A percentile compares a stretch with the other conserved stretches of the same genome.
These are phyloP conservation scores for Malacosoma neustria DNA, from an alignment of 2,888 invertebrate species.

Conservation along the genomic window DNA sequence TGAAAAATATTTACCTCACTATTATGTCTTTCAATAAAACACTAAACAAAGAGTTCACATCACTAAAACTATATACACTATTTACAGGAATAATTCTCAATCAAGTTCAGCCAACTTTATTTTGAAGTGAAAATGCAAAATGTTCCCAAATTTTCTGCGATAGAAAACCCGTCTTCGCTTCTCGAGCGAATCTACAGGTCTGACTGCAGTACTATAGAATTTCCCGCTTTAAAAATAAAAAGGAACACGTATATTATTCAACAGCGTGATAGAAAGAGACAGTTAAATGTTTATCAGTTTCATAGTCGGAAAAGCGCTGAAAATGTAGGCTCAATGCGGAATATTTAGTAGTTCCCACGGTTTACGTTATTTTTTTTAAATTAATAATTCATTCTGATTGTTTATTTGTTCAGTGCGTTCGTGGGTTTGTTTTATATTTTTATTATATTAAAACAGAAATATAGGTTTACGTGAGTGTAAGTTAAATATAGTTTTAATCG, in stretches of 20 bases:
- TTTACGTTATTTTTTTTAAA: slow-evolving; percentile 22
- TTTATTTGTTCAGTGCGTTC: slow-evolving; percentile 17
- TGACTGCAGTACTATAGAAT: slow-evolving; percentile 44
- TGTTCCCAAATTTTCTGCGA: slow-evolving; percentile 14
- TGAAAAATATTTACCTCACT: slow-evolving; percentile 42
- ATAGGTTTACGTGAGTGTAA: not conserved
- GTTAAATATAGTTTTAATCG: too few species aligned
- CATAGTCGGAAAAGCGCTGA: slow-evolving; percentile 35
- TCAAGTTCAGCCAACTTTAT: slow-evolving; percentile 6
- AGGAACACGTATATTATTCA: slow-evolving; percentile 20
- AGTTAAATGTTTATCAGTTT: slow-evolving; percentile 17
- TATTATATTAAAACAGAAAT: not conserved
- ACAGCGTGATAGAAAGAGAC: slow-evolving; percentile 24
- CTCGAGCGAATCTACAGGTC: slow-evolving; percentile 63
- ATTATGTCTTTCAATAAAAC: slow-evolving; percentile 43
- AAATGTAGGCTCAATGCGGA: slow-evolving; percentile 22
- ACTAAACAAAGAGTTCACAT: slow-evolving; percentile 23
- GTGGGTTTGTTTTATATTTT: slow-evolving; percentile 7
- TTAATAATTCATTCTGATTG: slow-evolving; percentile 20
- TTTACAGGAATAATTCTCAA: not conserved
- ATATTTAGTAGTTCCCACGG: slow-evolving; percentile 6
- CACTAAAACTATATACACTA: not conserved
- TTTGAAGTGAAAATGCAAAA: slow-evolving; percentile 4
- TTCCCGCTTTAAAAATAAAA: slow-evolving; percentile 44
- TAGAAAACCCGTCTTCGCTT: slow-evolving; percentile 43